Base-by-base conservation (phyloP, 2,888 invertebrate genomes). In the Atrina japonica region DNA sequence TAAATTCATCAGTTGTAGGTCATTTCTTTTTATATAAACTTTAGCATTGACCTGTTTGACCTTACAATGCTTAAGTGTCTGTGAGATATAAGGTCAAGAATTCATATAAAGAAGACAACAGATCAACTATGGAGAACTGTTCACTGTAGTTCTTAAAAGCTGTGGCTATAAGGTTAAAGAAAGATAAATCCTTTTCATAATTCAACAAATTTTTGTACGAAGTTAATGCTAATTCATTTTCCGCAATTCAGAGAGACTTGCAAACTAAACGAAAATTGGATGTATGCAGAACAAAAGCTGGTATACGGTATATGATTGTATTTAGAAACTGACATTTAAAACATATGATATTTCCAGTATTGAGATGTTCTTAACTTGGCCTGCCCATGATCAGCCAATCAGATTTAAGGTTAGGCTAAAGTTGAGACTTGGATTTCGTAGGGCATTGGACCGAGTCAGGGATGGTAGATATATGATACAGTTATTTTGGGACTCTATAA, bases 1-100 rank as follows among this genome's bases (percentile, higher is more conserved):
- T 35, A 50, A 63, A 40, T 63, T 30, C 63, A 1, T 63, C 63
- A 25, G 23, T 49, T 25, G 23, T 18, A 6, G 49, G 30, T 7
- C 47, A 5, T 29, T 30, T 56, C 18, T 56, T 35, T 14, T 56
- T 56, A 56, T 30, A 52, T 52, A 29, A 27, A 27, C n/a, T 29
- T 52, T 23, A 18, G 25, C 25, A 50, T 50, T 14, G 21, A 50
- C 11, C 25, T 50, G 14, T 50, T 50, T 5, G 27, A 23, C 2
- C 25, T 14, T 9, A 2, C 25, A 25, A 11, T 50, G 7, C 25
- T 16, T 23, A 50, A 21, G 7, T 6, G 3, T 3, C 14, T n/a
- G 11, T 50, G 47, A 16, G 47, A 27, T 23, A 5, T 6, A 14
- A 21, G 25, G 2, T 18, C 5, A 23, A 16, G 50, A 5, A 50